phyloP scores from a whole-genome alignment of 2,797 vertebrate genomes.

The Tamandua tetradactyla region DNA sequence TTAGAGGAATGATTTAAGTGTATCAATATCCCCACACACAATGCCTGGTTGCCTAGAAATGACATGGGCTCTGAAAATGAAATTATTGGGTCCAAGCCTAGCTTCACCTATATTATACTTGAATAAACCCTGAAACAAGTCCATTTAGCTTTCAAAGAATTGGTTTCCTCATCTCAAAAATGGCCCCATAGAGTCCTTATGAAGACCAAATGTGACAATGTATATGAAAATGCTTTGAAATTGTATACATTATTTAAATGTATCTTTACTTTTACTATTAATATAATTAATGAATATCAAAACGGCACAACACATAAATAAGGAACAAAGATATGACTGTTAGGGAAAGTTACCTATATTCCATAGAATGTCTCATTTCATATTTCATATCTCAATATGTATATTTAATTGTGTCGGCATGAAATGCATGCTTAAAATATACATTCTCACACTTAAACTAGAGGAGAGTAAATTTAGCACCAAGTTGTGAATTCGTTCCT shows the following conservation, averaged over 20 bases:
- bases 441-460: conserved; percentile 30
- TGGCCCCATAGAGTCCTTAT: not conserved
- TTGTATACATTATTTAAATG: not conserved
- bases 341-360: conserved; percentile 34
- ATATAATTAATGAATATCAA: not conserved
- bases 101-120: not conserved
- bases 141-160: not conserved
- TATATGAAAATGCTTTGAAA: not conserved
- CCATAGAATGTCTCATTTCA: conserved; percentile 30
- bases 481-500: conserved; percentile 53
- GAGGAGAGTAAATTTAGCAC: conserved; percentile 63
- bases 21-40: not conserved
- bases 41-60: not conserved
- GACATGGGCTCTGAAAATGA: not conserved
- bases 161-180: not conserved
- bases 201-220: not conserved
- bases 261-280: conserved; percentile 2
- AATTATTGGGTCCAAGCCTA: not conserved
- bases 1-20: not conserved
- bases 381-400: not conserved
- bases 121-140: not conserved
- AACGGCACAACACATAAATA: not conserved
- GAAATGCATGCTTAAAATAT: conserved; percentile 33
- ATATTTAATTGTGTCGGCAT: conserved; percentile 46
- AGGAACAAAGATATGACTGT: not conserved